A percentile compares a stretch with the other conserved stretches of the same genome.
These are phyloP conservation scores for Caenorhabditis sp. DNA, from an alignment of 2,888 invertebrate genomes.

Conservation along the genomic window DNA sequence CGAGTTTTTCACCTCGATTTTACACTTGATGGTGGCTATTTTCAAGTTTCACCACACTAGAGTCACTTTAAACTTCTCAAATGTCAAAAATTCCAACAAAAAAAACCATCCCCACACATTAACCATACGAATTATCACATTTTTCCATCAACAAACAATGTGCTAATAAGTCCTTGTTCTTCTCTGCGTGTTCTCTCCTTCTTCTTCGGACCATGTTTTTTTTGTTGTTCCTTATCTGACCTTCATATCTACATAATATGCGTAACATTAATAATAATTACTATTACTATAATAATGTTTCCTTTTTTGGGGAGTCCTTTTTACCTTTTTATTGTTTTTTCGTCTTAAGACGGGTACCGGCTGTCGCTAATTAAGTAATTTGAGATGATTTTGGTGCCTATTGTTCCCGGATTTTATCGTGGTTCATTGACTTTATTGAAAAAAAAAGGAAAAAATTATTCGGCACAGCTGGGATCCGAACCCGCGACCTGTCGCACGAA, in stretches of 20 bases:
- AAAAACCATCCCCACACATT: too few species aligned
- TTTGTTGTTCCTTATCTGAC: background rate
- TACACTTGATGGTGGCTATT: too few species aligned
- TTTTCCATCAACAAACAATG: background rate
- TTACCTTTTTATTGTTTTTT: background rate
- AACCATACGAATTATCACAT: background rate
- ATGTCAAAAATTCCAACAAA: too few species aligned
- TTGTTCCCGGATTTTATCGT: conserved; percentile 29
- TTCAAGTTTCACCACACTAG: too few species aligned
- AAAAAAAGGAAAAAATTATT: too few species aligned
- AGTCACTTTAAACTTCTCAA: too few species aligned
- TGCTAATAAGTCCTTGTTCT: background rate
- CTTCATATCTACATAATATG: background rate
- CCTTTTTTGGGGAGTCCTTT: background rate
- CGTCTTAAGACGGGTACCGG: conserved; percentile 9
- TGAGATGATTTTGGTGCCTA: conserved; percentile 9
- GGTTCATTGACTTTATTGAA: conserved; percentile 1
- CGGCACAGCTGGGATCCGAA: too few species aligned
- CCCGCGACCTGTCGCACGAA: too few species aligned
- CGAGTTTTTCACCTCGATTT: too few species aligned
- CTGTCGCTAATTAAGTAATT: background rate
- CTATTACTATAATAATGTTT: background rate
- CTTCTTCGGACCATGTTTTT: background rate
- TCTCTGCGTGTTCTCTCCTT: too few species aligned
- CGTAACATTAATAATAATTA: background rate